These are phyloP conservation scores for Eurystomus gularis DNA, from an alignment of 2,113 vertebrate species.

Conservation along the genomic window DNA sequence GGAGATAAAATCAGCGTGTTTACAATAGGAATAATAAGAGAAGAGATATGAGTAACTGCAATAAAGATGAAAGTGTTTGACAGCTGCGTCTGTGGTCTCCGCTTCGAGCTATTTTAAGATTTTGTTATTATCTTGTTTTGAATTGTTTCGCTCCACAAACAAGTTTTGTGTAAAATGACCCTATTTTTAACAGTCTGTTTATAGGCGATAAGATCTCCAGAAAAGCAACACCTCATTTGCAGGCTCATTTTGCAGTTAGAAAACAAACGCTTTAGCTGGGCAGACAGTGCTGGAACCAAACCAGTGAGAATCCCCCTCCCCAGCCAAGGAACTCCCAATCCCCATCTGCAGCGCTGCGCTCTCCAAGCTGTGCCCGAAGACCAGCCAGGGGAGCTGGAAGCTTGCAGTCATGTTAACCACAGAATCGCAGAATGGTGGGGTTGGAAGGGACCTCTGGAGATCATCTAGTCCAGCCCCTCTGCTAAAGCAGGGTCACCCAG, in stretches of 20 bases:
- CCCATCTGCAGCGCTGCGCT: not conserved
- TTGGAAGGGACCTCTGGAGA: too few relatives aligned
- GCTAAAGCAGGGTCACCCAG: too few relatives aligned
- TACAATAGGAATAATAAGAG: constrained; percentile 44
- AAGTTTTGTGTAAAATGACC: constrained; percentile 41
- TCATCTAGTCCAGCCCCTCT: too few relatives aligned
- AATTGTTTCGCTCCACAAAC: constrained; percentile 58
- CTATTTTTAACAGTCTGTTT: constrained; percentile 58
- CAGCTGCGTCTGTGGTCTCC: constrained; percentile 48
- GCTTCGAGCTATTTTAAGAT: constrained; percentile 45
- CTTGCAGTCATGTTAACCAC: not conserved
- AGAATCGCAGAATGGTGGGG: too few relatives aligned
- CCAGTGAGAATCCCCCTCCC: not conserved
- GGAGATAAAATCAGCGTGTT: constrained; percentile 27
- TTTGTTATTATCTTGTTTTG: constrained; percentile 48
- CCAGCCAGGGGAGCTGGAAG: not conserved
- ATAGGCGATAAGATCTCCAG: constrained; percentile 33
- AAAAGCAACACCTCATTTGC: constrained; percentile 8
- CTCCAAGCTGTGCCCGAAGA: not conserved
- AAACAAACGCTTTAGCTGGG: constrained; percentile 5
- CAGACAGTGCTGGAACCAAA: not conserved
- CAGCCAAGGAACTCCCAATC: not conserved
- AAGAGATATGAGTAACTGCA: constrained; percentile 49
- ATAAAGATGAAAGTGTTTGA: constrained; percentile 64
- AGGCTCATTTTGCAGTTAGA: not conserved